These are phyloP conservation scores for Ellobium chinense DNA, from an alignment of 2,888 invertebrate genomes.

Conservation along the genomic window DNA sequence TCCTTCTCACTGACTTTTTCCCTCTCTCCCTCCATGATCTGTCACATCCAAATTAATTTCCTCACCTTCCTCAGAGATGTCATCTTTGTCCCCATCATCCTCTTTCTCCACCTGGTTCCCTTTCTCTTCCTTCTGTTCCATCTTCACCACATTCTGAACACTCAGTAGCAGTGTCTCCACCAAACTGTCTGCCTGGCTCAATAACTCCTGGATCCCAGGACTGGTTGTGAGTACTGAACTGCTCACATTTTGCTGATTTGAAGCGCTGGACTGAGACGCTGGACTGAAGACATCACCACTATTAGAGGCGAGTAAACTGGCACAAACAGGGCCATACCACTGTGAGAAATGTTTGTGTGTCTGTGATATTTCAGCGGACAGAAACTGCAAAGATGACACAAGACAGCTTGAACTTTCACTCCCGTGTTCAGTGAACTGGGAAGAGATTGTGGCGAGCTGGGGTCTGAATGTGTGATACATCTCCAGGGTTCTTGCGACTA, in stretches of 20 bases:
- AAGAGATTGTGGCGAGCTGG: not conserved
- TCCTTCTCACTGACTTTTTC: no score
- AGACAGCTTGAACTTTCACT: conserved; percentile 4
- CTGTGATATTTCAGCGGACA: conserved; percentile 2
- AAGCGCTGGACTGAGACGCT: not conserved
- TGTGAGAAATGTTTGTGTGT: not conserved
- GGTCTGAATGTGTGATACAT: not conserved
- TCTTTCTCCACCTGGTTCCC: no score
- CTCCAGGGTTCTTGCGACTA: conserved; percentile 4
- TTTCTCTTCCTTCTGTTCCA: conserved; percentile 71
- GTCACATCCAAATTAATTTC: not conserved
- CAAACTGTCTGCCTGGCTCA: conserved; percentile 67
- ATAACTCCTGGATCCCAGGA: not conserved
- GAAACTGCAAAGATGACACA: conserved; percentile 5
- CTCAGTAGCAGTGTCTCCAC: conserved; percentile 82
- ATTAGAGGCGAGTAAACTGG: no score
- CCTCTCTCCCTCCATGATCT: no score
- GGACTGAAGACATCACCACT: not conserved
- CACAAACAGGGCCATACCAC: conserved; percentile 21
- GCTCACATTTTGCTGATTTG: not conserved
- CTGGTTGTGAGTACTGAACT: no score
- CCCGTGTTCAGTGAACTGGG: conserved; percentile 29
- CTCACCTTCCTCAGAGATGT: conserved; percentile 14
- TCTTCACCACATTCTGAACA: conserved; percentile 83
- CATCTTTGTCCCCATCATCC: conserved; percentile 68